Evolutionary conservation across 2,113 vertebrate species (phyloP).

Genomic region (Takifugu bimaculatus): DNA sequence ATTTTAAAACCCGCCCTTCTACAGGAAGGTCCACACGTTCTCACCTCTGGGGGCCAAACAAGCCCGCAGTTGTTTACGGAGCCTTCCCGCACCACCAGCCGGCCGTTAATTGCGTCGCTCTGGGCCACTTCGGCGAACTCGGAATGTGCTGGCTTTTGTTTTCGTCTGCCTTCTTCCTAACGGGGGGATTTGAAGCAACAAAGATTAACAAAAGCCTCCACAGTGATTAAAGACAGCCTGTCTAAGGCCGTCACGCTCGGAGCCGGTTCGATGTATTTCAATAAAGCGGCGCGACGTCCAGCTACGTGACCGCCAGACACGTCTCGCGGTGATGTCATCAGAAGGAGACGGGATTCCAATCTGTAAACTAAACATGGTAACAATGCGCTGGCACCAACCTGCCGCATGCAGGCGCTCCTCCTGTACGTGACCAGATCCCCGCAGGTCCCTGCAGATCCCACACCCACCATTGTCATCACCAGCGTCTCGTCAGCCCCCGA

Average conservation of each 20-base stretch:
- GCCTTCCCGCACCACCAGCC: slow-evolving; percentile 44
- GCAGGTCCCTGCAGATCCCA: slow-evolving; percentile 10
- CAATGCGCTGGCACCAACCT: slow-evolving; percentile 49
- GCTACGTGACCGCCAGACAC: slow-evolving; percentile 38
- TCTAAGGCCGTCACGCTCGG: too few relatives aligned
- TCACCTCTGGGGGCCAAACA: slow-evolving; percentile 45
- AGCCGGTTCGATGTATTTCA: too few relatives aligned
- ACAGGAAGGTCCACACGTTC: slow-evolving; percentile 41
- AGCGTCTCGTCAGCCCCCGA: slow-evolving; percentile 21
- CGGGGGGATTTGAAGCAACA: slow-evolving; percentile 30
- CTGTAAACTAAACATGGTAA: slow-evolving; percentile 52
- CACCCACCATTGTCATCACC: slow-evolving; percentile 24
- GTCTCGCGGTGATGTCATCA: slow-evolving; percentile 45
- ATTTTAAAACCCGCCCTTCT: slow-evolving; percentile 21
- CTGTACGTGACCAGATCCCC: slow-evolving; percentile 38
- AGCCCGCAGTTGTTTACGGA: slow-evolving; percentile 35
- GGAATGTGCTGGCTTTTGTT: slow-evolving; percentile 41
- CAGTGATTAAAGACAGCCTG: too few relatives aligned
- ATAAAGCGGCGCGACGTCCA: not conserved
- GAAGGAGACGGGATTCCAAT: slow-evolving; percentile 33
- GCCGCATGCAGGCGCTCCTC: slow-evolving; percentile 5
- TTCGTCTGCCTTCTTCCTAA: slow-evolving; percentile 26
- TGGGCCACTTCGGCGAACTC: slow-evolving; percentile 57
- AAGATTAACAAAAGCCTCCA: slow-evolving; percentile 6
- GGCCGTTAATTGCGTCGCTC: slow-evolving; percentile 62